Base-by-base conservation (phyloP, 2,888 invertebrate species). In the Troilus luridus region DNA sequence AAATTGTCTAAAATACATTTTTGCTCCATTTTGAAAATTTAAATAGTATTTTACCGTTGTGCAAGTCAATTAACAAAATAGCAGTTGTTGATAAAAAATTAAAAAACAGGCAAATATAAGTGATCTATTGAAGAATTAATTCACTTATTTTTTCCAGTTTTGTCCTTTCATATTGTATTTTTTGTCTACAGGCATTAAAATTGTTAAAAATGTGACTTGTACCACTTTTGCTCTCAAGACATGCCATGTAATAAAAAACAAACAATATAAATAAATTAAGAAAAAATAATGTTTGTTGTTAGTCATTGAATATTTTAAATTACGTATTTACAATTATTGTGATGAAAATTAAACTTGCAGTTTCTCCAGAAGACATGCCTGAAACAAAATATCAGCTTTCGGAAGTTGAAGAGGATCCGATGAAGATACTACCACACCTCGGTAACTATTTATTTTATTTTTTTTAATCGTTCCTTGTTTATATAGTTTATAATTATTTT, bases 401-500 rank as follows among this genome's bases (percentile, higher is more conserved):
- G 2, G n/a, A 56, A 11, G 56, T n/a, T n/a, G 85, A 85, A 58
- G 12, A 58, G 11, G n/a, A 54, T 19, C 56, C 85, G 19, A 85
- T 85, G 85, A 56, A 21, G n/a, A 85, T 85, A 9, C 85, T 58
- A 5, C 56, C 85, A 56, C 85, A 85, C 56, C 85, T 85, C n/a
- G 85, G 85, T 85, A 85, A 85, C 21, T n/a, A 85, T 77, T 77
- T 41, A 0, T 85, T n/a, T n/a, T n/a, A n/a, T n/a, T n/a, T n/a
- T n/a, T 12, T 77, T 41, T 24, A 24, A 41, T 72, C 72, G 41
- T 41, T 41, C 41, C 41, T 19, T 67, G n/a, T 67, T 67, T n/a
- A 19, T 67, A 67, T 59, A 14, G 11, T 59, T 10, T 59, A 59
- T 59, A 14, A 12, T 59, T 59, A 59, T 41, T 41, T 41, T 59